Evolutionary conservation across 2,113 vertebrate genomes (phyloP), one percentile per base, ranked within the genome.

Genomic region (Lota lota): DNA sequence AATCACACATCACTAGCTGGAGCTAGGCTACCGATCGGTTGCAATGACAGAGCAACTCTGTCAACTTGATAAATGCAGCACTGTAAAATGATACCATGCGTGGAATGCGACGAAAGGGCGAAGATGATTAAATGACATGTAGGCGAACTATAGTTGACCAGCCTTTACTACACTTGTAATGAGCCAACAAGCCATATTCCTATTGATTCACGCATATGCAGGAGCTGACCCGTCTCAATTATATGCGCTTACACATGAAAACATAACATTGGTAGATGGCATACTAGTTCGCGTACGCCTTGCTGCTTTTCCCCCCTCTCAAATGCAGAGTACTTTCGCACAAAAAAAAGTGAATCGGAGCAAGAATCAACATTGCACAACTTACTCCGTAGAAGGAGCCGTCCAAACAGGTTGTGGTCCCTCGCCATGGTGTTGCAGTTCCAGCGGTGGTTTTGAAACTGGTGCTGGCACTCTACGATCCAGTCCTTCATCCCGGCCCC

Each of bases 391-490:
- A 94, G 89, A 69, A 97, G 90, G 80, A 97, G 93, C 68, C 93
- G 93, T 75, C 96, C 94, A 7, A 98, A 95, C 24, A 96, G 92
- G 73, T 90, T 94, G 88, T 95, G 95, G 21, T 96, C 96, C 33
- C 94, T 83, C 56, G 93, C 92, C 65, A 93, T 89, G 36, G 95
- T 94, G 87, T 93, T 93, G 89, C 97, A 98, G 87, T 96, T 96
- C 97, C 97, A 99, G 84, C 97, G 95, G 74, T 98, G 95, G 80
- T 92, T 92, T n/a, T 91, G 91, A 83, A 99, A 99, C 84, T 99
- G 97, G 85, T 98, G 92, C 82, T 97, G 96, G 78, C 97, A 99
- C 85, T 99, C 97, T 0, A 91, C 86, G 5, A 95, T 93, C 97
- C 97, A 99, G 84, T 96, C 93, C 2, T 90, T 90, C 74, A 96